Evolutionary conservation across 2,113 vertebrate species (phyloP), one percentile per base, ranked within the genome.

Genomic region (Gymnobelideus leadbeateri): DNA sequence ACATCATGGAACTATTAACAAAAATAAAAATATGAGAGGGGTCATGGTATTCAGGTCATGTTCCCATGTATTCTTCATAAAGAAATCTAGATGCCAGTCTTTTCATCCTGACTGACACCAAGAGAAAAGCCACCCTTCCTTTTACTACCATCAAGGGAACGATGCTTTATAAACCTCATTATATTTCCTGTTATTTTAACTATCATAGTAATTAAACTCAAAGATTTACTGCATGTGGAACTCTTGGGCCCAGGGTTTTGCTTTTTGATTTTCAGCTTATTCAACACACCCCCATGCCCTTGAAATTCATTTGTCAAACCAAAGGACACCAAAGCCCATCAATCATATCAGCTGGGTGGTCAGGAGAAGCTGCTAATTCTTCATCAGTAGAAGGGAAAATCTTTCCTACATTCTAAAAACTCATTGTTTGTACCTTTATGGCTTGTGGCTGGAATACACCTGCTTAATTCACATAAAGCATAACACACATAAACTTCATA

Each of bases 151-250:
- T 92, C 47, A 26, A 55, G 91, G 91, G 93, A 46, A 90, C 1
- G 61, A 89, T 1, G 51, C 77, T 94, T 97, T 77, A 61, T 90
- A 94, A 92, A 96, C 31, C 92, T 97, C 95, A 95, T 95, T 25
- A 77, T 90, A 95, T 95, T 95, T 96, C 91, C 95, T 96, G 91
- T 95, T 96, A 95, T 94, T 98, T 95, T 77, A 55, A 96, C 94
- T 95, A 95, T 84, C 23, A 51, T 77, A 91, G 51, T 96, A 98
- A 97, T 97, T 98, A 98, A 97, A 96, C 52, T 28, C 93, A 95
- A 96, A 97, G 52, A 96, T 84, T 97, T 96, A 95, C 94, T 91
- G 94, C 94, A 96, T 92, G 89, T 91, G 91, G 95, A 96, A 97
- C 50, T 25, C 51, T 93, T 46, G 93, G 52, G 93, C 28, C 92